phyloP scores from a whole-genome alignment of 2,797 vertebrate species.

The Miichthys miiuy region DNA sequence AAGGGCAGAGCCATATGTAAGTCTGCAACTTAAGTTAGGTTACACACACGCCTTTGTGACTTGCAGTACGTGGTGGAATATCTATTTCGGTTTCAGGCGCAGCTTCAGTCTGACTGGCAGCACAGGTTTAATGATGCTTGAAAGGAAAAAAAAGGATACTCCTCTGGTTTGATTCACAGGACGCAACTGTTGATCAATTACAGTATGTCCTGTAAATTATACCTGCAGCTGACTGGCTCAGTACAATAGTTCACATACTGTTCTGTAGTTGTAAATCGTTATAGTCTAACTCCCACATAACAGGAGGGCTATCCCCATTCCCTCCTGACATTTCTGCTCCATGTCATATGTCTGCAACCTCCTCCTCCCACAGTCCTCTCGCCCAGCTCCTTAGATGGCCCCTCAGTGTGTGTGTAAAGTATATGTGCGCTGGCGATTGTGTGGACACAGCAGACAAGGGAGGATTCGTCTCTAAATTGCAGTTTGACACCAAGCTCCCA shows the following conservation, averaged over 20 bases:
- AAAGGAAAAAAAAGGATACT: constrained; percentile 11
- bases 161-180: constrained; percentile 32
- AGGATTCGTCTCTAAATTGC: constrained; percentile 62
- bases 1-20: constrained; percentile 86
- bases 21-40: constrained; percentile 39
- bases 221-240: constrained; percentile 19
- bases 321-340: constrained; percentile 77
- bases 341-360: constrained; percentile 75
- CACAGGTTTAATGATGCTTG: constrained; percentile 40
- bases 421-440: constrained; percentile 30
- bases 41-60: neutral
- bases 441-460: constrained; percentile 62
- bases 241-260: constrained; percentile 56
- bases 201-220: constrained; percentile 7
- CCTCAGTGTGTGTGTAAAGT: constrained; percentile 39
- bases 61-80: neutral
- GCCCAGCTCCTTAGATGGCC: constrained; percentile 79
- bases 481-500: constrained; percentile 65
- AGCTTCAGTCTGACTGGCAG: constrained; percentile 18
- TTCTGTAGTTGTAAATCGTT: constrained; percentile 53
- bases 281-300: constrained; percentile 57
- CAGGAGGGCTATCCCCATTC: constrained; percentile 70
- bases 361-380: constrained; percentile 69
- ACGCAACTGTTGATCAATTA: constrained; percentile 7
- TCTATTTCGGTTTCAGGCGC: neutral